A percentile compares a stretch with the other conserved stretches of the same genome.
Evolutionary conservation across 2,797 vertebrate genomes (phyloP).

Genomic region (Notoglanidium macrostoma): DNA sequence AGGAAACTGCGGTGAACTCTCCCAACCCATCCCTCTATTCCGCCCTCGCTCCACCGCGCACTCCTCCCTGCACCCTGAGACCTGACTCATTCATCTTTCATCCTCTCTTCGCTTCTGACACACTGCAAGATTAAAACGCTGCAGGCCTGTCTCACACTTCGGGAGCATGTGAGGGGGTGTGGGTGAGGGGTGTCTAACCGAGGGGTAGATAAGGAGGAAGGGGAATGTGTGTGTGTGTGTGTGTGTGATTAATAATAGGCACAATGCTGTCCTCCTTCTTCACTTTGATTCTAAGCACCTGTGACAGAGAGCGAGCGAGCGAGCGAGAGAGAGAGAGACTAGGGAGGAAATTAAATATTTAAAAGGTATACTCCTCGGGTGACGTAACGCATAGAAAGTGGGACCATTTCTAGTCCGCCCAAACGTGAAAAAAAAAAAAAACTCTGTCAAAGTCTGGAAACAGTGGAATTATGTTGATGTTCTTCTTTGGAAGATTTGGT

Average conservation of each 20-base stretch:
- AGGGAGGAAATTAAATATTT: conserved; percentile 24
- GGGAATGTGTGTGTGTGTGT: neutral
- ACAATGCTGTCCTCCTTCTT: conserved; percentile 20
- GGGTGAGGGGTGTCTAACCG: conserved; percentile 5
- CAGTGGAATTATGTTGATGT: too few relatives aligned
- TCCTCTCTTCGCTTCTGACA: conserved; percentile 37
- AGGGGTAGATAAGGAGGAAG: neutral
- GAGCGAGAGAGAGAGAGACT: neutral
- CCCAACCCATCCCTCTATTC: neutral
- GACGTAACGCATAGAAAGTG: conserved; percentile 13
- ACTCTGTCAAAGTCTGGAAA: neutral
- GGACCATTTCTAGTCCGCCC: neutral
- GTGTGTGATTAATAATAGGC: conserved; percentile 40
- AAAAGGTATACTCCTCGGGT: neutral
- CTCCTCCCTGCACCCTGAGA: conserved; percentile 11
- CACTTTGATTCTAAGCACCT: conserved; percentile 43
- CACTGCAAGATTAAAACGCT: conserved; percentile 44
- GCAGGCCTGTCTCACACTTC: conserved; percentile 13
- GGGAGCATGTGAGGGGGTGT: conserved; percentile 3
- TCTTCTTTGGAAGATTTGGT: too few relatives aligned
- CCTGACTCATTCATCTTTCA: conserved; percentile 41
- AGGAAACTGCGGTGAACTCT: neutral
- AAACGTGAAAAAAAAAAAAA: neutral
- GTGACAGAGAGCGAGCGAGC: conserved; percentile 22
- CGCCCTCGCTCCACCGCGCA: neutral